Percentiles rank a stretch among this genome's conserved stretches.
phyloP scores from a whole-genome alignment of 2,797 vertebrate species.

The Sebastes elongatus region DNA sequence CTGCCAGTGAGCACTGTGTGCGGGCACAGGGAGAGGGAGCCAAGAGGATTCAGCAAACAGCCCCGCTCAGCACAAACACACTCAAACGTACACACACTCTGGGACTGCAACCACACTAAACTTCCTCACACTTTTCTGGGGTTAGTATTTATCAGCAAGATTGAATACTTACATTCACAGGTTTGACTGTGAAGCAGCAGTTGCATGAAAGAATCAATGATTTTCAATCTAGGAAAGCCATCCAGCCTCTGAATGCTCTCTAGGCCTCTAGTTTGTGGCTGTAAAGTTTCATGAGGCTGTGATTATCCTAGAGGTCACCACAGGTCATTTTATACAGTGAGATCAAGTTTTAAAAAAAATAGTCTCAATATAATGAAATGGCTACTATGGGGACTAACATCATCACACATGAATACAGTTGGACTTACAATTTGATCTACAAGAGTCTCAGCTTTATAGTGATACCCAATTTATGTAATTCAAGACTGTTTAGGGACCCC shows the following conservation, averaged over 20 bases:
- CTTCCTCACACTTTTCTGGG: constrained; percentile 11
- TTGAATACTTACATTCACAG: background rate
- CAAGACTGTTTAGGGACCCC: too few species aligned
- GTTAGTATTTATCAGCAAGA: background rate
- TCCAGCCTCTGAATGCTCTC: too few species aligned
- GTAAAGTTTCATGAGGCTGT: too few species aligned
- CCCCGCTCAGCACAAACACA: constrained; percentile 74
- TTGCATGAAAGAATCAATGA: background rate
- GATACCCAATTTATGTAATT: too few species aligned
- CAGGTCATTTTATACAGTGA: too few species aligned
- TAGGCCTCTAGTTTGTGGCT: too few species aligned
- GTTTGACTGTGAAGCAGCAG: background rate
- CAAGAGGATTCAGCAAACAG: constrained; percentile 81
- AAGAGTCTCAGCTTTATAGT: too few species aligned
- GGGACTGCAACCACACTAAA: constrained; percentile 59
- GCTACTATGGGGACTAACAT: too few species aligned
- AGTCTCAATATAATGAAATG: too few species aligned
- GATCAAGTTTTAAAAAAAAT: accelerated
- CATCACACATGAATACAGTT: too few species aligned
- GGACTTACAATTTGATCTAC: accelerated
- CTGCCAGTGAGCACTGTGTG: constrained; percentile 74
- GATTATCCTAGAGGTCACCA: too few species aligned
- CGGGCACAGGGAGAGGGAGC: constrained; percentile 68
- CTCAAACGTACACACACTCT: constrained; percentile 20
- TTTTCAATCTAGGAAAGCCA: background rate